Base-by-base conservation (phyloP, 2,888 invertebrate genomes). In the Pseudanteris insignis region DNA sequence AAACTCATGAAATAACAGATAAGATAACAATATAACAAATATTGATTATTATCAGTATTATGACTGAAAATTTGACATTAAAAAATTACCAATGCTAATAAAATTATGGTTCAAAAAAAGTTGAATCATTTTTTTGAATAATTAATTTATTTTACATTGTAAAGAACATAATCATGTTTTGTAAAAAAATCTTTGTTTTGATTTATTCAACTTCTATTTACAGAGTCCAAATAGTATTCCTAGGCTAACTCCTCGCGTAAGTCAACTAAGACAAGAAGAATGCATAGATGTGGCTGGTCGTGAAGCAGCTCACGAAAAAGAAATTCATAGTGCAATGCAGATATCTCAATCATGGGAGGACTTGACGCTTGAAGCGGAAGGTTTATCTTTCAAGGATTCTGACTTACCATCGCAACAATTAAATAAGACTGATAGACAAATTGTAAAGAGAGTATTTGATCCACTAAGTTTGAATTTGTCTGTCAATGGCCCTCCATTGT, bases 331-430 rank as follows among this genome's bases (percentile, higher is more conserved):
- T 69, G 90, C 94, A 63, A 91, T 95, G 86, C 93, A 93, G 81
- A 94, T 96, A 82, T 95, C 95, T 1, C 94, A 94, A 79, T 94
- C 94, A 3, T 95, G 92, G 87, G 96, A 96, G 81, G 95, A 95
- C 81, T 85, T 96, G 24, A 89, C 90, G 4, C 80, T 92, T 67
- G 88, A 90, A 73, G 85, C 81, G 11, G 86, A 86, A 68, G 83
- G 85, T 61, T 81, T 82, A 28, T 74, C 78, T 0, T 78, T 80
- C 40, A 80, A 78, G 55, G 79, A 80, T 48, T 73, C 78, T 4
- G 79, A 79, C 18, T 74, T 76, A 8, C 66, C 77, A 14, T 70
- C 72, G 2, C 71, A 74, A 32, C 77, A 76, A 43, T 64, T 70
- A 14, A 74, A 71, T 25, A 73, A 70, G 64, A 66, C 68, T 14